These are phyloP conservation scores for Archilochus colubris DNA, from an alignment of 2,113 vertebrate species.

Conservation along the genomic window DNA sequence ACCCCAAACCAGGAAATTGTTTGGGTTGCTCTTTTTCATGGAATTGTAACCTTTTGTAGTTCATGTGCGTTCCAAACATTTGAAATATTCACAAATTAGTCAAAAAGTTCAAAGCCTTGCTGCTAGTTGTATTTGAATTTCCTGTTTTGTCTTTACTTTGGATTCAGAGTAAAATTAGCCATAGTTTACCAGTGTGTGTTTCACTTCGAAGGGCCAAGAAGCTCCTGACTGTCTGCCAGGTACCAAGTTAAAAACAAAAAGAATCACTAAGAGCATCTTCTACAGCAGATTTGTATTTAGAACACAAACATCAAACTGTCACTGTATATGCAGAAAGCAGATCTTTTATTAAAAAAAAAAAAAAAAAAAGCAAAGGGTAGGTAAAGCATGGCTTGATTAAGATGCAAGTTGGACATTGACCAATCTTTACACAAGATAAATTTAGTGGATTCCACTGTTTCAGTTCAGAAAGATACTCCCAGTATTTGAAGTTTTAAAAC, in stretches of 20 bases:
- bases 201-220: not conserved
- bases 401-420: not conserved
- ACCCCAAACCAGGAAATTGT: constrained; percentile 40
- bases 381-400: not conserved
- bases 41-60: constrained; percentile 50
- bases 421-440: not conserved
- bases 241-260: constrained; percentile 1
- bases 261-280: not conserved
- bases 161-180: constrained; percentile 50
- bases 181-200: constrained; percentile 6
- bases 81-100: constrained; percentile 43
- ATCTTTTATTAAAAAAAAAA: not conserved
- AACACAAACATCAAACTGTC: not conserved
- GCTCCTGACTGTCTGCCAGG: constrained; percentile 13
- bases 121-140: constrained; percentile 19
- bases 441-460: not conserved
- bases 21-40: constrained; percentile 46
- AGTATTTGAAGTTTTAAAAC: not conserved
- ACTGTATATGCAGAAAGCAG: not conserved
- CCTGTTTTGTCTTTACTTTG: constrained; percentile 14
- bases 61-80: constrained; percentile 24
- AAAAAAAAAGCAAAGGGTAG: not conserved
- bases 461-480: not conserved
- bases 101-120: constrained; percentile 10
- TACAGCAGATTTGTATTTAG: not conserved